These are phyloP conservation scores for Lethocerus indicus DNA, from an alignment of 1,140 invertebrate species.

Conservation along the genomic window DNA sequence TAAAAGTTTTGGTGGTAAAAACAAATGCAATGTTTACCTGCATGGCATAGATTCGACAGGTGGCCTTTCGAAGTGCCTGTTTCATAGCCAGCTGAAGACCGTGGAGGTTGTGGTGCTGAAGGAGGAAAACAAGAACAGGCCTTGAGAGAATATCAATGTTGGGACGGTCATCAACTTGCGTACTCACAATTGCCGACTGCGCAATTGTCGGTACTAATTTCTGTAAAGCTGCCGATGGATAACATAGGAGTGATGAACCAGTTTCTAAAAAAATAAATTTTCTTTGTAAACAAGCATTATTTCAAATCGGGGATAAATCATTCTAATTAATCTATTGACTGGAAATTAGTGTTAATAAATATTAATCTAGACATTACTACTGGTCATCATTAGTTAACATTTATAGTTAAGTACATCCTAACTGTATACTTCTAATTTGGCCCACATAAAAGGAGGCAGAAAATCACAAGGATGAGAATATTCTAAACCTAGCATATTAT, in stretches of 20 bases:
- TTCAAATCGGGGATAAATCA: not conserved
- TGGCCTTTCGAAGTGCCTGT: conserved; percentile 61
- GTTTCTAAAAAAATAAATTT: conserved; percentile 23
- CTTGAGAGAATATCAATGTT: conserved; percentile 33
- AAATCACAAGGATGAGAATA: too few relatives aligned
- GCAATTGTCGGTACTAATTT: conserved; percentile 45
- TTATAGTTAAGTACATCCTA: too few relatives aligned
- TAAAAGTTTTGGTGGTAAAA: too few relatives aligned
- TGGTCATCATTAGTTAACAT: too few relatives aligned
- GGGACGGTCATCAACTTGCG: conserved; percentile 24
- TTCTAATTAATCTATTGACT: not conserved
- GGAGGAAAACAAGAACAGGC: conserved; percentile 68
- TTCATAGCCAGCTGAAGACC: conserved; percentile 66
- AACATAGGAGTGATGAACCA: conserved; percentile 60
- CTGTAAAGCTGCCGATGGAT: conserved; percentile 63
- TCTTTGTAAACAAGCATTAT: not conserved
- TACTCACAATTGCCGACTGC: conserved; percentile 30
- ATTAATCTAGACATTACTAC: conserved; percentile 11
- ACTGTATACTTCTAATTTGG: too few relatives aligned
- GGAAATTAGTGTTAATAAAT: not conserved
- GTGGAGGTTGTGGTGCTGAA: conserved; percentile 71
- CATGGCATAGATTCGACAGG: conserved; percentile 74
- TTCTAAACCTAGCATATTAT: too few relatives aligned
- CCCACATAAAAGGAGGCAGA: too few relatives aligned
- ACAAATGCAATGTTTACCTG: conserved; percentile 24